phyloP scores from a whole-genome alignment of 2,113 vertebrate genomes.

The Willisornis vidua region DNA sequence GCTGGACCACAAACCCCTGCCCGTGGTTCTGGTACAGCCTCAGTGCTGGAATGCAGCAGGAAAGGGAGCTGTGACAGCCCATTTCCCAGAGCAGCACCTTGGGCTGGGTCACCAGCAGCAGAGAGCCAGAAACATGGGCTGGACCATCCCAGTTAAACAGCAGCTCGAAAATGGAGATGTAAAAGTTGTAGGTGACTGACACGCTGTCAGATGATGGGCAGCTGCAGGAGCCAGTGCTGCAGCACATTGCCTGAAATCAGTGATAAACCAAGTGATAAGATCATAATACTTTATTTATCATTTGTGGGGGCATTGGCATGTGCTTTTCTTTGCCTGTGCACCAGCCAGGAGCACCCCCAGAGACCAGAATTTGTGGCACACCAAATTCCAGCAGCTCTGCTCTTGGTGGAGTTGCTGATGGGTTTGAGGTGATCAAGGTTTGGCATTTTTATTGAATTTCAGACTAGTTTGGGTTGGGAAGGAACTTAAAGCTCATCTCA shows the following conservation, averaged over 20 bases:
- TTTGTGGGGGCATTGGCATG: rapidly evolving
- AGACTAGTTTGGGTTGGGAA: neutral
- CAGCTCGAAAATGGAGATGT: rapidly evolving
- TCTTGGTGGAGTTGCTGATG: neutral
- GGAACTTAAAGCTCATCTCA: rapidly evolving
- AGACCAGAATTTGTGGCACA: rapidly evolving
- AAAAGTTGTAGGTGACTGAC: neutral
- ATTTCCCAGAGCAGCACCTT: rapidly evolving
- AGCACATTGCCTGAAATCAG: rapidly evolving
- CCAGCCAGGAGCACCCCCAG: neutral
- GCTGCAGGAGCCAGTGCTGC: neutral
- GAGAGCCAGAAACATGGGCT: rapidly evolving
- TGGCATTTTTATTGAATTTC: neutral
- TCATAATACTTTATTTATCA: no score
- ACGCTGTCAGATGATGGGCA: rapidly evolving
- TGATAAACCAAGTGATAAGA: rapidly evolving
- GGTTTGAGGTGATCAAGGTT: neutral
- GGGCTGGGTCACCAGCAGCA: neutral
- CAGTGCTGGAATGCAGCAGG: neutral
- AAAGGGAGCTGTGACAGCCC: neutral
- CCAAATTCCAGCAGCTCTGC: rapidly evolving
- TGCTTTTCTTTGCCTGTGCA: neutral
- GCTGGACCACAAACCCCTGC: neutral
- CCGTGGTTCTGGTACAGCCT: neutral
- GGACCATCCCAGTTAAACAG: neutral